Evolutionary conservation across 2,797 vertebrate genomes (phyloP), one percentile per base, ranked within the genome.

Genomic region (Neosilurus mollespiculum): DNA sequence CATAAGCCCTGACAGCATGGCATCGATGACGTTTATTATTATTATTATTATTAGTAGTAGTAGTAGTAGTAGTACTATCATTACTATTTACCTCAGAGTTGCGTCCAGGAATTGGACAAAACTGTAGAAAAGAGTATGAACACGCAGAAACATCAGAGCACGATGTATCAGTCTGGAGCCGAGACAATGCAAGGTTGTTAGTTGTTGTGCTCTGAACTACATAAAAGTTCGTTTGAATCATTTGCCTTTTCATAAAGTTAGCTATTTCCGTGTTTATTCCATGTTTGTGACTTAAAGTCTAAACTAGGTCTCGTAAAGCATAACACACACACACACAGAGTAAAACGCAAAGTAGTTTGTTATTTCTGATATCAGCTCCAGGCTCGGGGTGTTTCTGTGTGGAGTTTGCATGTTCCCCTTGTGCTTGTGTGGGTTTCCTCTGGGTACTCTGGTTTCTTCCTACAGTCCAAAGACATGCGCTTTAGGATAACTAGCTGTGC

Each of bases 31-130:
- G 73, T 24, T 30, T 30, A 43, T 43, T 43, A 43, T 43, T 43
- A 43, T 43, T 43, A 5, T 43, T 43, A 43, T 43, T 43, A 43
- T 43, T 30, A 30, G 30, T 30, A 30, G 30, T 30, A 30, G 30
- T 30, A 30, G 30, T 30, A 30, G 30, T 30, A 30, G 30, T 30
- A 30, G 30, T 30, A 30, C 30, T 30, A 30, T 30, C 30, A 30
- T 83, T 51, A 78, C 18, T 66, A 54, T 73, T 90, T 89, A 95
- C 93, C 91, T 93, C 9, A 93, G 6, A 0, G 91, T 90, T 20
- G 84, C 83, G 85, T 92, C 91, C 89, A 94, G 82, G 62, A 91
- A 93, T 85, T 84, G 86, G 91, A 92, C 87, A 85, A 88, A n/a
- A 79, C 86, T 88, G 86, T 85, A 88, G 88, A 89, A 87, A 85